Conservation (phyloP, 2,797 vertebrate species). For the Sebastes paucispinis region DNA sequence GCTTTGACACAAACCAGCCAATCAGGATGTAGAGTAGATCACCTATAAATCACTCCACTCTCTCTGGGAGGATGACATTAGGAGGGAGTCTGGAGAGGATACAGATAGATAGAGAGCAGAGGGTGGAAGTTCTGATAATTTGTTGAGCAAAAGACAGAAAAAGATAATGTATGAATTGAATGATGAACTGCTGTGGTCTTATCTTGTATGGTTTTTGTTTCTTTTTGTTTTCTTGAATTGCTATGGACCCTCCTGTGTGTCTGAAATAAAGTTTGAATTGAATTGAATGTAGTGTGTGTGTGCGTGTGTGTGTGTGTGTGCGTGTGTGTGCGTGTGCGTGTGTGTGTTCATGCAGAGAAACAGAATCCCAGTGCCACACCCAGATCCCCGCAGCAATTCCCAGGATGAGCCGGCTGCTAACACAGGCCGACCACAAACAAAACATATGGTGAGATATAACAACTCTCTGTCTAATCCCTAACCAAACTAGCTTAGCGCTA, state of each 20-base stretch:
- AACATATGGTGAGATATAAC: not conserved
- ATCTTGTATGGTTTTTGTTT: too few relatives aligned
- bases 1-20: not conserved
- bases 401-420: slow-evolving; percentile 30
- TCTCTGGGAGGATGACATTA: not conserved
- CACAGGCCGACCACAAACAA: slow-evolving; percentile 4
- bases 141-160: not conserved
- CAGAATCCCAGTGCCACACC: slow-evolving; percentile 36
- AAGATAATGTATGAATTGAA: not conserved
- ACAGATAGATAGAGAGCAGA: not conserved
- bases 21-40: not conserved
- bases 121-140: not conserved
- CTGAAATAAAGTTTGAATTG: too few relatives aligned
- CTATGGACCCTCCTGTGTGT: too few relatives aligned
- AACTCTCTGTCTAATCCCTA: not conserved
- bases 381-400: slow-evolving; percentile 31
- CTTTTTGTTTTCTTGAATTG: too few relatives aligned
- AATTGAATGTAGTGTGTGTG: too few relatives aligned
- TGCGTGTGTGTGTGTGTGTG: not conserved
- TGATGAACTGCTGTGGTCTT: too few relatives aligned
- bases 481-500: not conserved
- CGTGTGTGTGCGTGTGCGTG: not conserved
- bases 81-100: not conserved
- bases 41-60: not conserved
- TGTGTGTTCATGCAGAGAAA: not conserved